phyloP scores from a whole-genome alignment of 1,140 invertebrate genomes.

The Formica selysi region DNA sequence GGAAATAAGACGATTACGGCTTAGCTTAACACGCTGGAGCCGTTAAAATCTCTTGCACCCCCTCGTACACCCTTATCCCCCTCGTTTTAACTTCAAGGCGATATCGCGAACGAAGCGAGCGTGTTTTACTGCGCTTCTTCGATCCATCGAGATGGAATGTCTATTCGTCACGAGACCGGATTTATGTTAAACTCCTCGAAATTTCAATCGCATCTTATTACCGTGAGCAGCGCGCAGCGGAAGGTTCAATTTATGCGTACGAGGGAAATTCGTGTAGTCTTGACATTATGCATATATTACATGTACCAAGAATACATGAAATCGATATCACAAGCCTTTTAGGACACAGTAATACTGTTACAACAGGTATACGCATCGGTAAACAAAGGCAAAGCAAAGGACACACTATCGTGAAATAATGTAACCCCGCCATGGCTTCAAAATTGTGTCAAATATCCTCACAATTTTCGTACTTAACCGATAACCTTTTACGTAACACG shows the following conservation, averaged over 20 bases:
- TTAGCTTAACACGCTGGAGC: slow-evolving; percentile 77
- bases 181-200: slow-evolving; percentile 18
- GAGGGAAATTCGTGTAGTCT: slow-evolving; percentile 11
- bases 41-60: slow-evolving; percentile 62
- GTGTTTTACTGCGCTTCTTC: slow-evolving; percentile 2
- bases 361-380: not conserved
- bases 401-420: not conserved
- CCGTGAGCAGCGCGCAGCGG: not conserved
- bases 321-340: slow-evolving; percentile 25
- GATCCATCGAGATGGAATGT: slow-evolving; percentile 9
- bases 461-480: slow-evolving; percentile 8
- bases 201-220: slow-evolving; percentile 21
- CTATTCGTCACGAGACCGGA: slow-evolving; percentile 8
- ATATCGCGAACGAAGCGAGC: slow-evolving; percentile 10
- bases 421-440: not conserved
- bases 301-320: slow-evolving; percentile 3
- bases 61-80: not conserved
- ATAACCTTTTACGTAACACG: not conserved
- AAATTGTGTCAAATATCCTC: not conserved
- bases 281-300: not conserved
- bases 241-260: not conserved
- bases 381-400: slow-evolving; percentile 13
- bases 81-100: slow-evolving; percentile 31
- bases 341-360: not conserved
- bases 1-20: slow-evolving; percentile 84